Conservation (phyloP, 1,140 invertebrate genomes). For the Drosophila auraria region DNA sequence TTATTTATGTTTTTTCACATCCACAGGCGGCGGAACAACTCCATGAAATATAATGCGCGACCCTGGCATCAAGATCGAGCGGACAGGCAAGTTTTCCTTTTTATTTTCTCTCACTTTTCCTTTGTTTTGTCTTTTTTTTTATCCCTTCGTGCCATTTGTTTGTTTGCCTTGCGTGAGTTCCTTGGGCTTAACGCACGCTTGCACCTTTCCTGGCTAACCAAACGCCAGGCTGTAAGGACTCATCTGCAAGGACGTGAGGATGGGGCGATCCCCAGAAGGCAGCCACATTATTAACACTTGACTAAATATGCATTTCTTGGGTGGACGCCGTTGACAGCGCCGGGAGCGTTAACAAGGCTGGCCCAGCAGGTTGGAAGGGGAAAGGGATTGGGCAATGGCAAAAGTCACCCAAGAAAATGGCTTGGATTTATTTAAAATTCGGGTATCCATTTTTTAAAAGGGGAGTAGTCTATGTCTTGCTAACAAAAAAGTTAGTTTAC, state of each 20-base stretch:
- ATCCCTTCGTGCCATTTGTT: slow-evolving; percentile 41
- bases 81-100: slow-evolving; percentile 66
- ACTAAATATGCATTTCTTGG: slow-evolving; percentile 85
- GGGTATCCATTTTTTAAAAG: background rate
- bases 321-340: slow-evolving; percentile 65
- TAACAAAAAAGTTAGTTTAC: too few species aligned
- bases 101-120: slow-evolving; percentile 32
- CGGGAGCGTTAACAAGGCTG: slow-evolving; percentile 75
- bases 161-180: slow-evolving; percentile 57
- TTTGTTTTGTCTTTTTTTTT: slow-evolving; percentile 31
- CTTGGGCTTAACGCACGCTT: slow-evolving; percentile 75
- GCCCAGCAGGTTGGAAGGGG: slow-evolving; percentile 26
- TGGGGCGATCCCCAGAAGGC: slow-evolving; percentile 55
- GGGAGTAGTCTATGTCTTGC: background rate
- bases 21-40: slow-evolving; percentile 55
- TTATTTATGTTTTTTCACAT: slow-evolving; percentile 52
- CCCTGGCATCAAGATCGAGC: slow-evolving; percentile 33
- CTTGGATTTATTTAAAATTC: background rate
- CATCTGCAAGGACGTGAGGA: slow-evolving; percentile 14
- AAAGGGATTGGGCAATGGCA: slow-evolving; percentile 7
- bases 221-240: slow-evolving; percentile 29
- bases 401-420: slow-evolving; percentile 11
- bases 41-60: slow-evolving; percentile 44
- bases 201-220: slow-evolving; percentile 58
- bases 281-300: slow-evolving; percentile 84